phyloP scores from a whole-genome alignment of 2,113 vertebrate species.

The Rhipidura dahli region DNA sequence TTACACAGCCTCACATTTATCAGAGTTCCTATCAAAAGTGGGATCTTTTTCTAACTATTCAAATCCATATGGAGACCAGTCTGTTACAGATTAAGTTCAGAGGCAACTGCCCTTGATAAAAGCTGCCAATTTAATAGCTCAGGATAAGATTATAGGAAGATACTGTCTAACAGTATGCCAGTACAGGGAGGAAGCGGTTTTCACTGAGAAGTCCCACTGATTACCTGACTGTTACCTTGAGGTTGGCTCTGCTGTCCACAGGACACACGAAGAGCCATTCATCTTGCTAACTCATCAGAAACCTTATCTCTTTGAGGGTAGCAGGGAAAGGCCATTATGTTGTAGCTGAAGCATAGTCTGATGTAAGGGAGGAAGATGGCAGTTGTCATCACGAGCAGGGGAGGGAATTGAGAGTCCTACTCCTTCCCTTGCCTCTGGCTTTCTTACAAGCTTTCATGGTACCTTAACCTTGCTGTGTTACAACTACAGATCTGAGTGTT shows the following conservation, averaged over 20 bases:
- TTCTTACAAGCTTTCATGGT: background rate
- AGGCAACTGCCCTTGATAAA: background rate
- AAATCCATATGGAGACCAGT: background rate
- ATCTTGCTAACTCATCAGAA: background rate
- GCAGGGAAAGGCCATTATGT: background rate
- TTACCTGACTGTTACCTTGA: background rate
- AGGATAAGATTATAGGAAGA: background rate
- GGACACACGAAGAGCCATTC: background rate
- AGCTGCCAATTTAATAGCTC: background rate
- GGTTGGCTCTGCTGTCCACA: background rate
- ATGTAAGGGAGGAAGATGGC: background rate
- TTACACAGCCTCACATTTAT: background rate
- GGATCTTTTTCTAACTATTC: background rate
- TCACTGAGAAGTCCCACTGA: background rate
- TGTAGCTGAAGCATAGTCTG: background rate
- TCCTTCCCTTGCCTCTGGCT: background rate
- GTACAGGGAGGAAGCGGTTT: background rate
- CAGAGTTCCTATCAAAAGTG: background rate
- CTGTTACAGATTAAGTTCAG: background rate
- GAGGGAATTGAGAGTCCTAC: background rate
- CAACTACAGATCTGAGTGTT: background rate
- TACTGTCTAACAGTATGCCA: background rate
- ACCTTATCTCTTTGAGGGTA: background rate
- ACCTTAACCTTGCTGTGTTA: background rate
- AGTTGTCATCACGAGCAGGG: fast-evolving